Conservation (phyloP, 2,888 invertebrate species). For the Campaea margaritaria region DNA sequence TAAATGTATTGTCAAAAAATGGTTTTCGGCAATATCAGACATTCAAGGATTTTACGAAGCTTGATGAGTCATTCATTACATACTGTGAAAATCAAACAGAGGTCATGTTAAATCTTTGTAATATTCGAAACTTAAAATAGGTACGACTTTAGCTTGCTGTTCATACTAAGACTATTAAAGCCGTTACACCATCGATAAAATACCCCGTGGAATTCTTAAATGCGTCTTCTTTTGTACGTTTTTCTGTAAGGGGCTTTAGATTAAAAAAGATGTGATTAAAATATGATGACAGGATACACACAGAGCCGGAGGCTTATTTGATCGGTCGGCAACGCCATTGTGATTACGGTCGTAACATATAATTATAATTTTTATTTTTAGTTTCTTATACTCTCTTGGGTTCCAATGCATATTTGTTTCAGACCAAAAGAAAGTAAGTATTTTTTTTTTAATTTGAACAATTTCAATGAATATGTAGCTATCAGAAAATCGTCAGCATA, state of each 20-base stretch:
- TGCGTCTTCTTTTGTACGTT: constrained; percentile 15
- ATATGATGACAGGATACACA: constrained; percentile 30
- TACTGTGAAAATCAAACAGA: constrained; percentile 23
- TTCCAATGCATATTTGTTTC: not conserved
- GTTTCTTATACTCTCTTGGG: not conserved
- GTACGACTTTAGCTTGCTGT: constrained; percentile 4
- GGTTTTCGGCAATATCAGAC: constrained; percentile 27
- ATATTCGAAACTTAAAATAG: constrained; percentile 9
- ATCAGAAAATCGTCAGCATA: no score
- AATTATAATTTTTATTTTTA: constrained; percentile 10
- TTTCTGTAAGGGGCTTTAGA: constrained; percentile 10
- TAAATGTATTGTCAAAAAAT: not conserved
- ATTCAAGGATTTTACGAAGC: constrained; percentile 66
- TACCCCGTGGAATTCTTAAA: constrained; percentile 14
- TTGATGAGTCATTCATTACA: constrained; percentile 27
- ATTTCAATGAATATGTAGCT: no score
- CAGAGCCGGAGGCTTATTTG: constrained; percentile 28
- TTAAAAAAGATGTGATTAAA: constrained; percentile 25
- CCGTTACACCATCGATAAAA: constrained; percentile 9
- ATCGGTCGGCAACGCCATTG: constrained; percentile 17
- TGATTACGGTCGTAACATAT: constrained; percentile 25
- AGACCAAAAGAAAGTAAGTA: no score
- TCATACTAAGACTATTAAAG: constrained; percentile 2
- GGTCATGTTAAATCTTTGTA: constrained; percentile 14
- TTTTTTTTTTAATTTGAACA: no score